Evolutionary conservation across 2,113 vertebrate species (phyloP).

Genomic region (Perca schrenkii): DNA sequence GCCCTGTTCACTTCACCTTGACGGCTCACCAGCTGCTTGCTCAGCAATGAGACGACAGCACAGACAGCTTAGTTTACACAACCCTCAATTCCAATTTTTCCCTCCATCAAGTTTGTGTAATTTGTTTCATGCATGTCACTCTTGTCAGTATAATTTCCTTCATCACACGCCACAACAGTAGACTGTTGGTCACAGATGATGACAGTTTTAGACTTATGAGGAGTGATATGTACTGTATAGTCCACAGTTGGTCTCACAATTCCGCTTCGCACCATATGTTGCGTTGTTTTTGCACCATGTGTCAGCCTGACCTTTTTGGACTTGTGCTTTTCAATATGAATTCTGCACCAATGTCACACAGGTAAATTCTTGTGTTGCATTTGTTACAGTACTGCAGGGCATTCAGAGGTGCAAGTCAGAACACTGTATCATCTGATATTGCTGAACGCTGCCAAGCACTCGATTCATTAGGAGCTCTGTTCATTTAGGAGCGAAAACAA

Average conservation of each 20-base stretch:
- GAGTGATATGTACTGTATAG: conserved; percentile 5
- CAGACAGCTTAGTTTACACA: conserved; percentile 62
- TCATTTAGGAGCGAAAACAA: conserved; percentile 28
- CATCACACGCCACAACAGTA: conserved; percentile 1
- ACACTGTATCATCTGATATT: conserved; percentile 45
- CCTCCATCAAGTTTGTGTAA: conserved; percentile 51
- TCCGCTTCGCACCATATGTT: conserved; percentile 18
- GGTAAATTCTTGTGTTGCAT: conserved; percentile 24
- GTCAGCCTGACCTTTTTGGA: conserved; percentile 15
- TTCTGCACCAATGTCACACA: conserved; percentile 27
- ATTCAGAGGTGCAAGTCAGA: conserved; percentile 51
- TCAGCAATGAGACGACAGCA: conserved; percentile 48
- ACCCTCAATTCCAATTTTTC: conserved; percentile 46
- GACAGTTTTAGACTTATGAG: conserved; percentile 27
- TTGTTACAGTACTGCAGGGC: conserved; percentile 23
- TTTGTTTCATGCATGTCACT: conserved; percentile 56
- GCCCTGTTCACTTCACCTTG: conserved; percentile 56
- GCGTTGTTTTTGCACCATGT: conserved; percentile 31
- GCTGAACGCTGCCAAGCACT: conserved; percentile 41
- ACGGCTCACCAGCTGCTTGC: conserved; percentile 51
- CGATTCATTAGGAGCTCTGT: conserved; percentile 40
- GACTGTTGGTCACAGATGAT: conserved; percentile 29
- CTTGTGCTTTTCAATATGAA: conserved; percentile 1
- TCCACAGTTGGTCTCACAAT: neutral
- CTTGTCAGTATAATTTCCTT: conserved; percentile 45